A percentile compares a stretch with the other conserved stretches of the same genome.
These are phyloP conservation scores for Megaptera novaeangliae DNA, from an alignment of 2,113 vertebrate species.

Conservation along the genomic window DNA sequence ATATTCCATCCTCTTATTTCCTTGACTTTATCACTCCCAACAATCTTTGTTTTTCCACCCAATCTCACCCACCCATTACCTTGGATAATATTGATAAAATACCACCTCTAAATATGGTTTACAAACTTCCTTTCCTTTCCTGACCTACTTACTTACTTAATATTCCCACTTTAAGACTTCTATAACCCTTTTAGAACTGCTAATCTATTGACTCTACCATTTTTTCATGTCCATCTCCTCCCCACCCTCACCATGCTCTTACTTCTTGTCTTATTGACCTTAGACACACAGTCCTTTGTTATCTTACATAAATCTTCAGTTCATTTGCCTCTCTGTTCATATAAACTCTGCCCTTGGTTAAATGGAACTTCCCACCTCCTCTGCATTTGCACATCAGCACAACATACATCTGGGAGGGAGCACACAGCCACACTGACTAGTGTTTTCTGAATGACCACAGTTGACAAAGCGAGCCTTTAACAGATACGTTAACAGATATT, in stretches of 20 bases:
- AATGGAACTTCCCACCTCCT: not conserved
- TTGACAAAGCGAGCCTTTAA: not conserved
- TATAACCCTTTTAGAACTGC: not conserved
- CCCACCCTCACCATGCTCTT: not conserved
- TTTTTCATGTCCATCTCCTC: not conserved
- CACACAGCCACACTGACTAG: accelerated
- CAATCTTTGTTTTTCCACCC: not conserved
- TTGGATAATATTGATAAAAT: not conserved
- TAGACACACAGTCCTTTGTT: not conserved
- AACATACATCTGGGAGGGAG: not conserved
- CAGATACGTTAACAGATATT: not conserved
- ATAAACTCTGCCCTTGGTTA: not conserved
- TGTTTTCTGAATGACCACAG: not conserved
- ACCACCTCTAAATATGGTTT: not conserved
- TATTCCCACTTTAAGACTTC: not conserved
- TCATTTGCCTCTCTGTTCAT: not conserved
- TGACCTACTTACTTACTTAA: not conserved
- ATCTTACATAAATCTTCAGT: not conserved
- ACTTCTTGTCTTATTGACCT: not conserved
- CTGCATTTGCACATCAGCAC: not conserved
- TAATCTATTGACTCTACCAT: not conserved
- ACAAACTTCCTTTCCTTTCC: not conserved
- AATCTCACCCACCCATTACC: not conserved
- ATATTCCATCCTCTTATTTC: not conserved
- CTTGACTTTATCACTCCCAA: not conserved